These are phyloP conservation scores for Asobara japonica DNA, from an alignment of 1,140 invertebrate genomes.

Conservation along the genomic window DNA sequence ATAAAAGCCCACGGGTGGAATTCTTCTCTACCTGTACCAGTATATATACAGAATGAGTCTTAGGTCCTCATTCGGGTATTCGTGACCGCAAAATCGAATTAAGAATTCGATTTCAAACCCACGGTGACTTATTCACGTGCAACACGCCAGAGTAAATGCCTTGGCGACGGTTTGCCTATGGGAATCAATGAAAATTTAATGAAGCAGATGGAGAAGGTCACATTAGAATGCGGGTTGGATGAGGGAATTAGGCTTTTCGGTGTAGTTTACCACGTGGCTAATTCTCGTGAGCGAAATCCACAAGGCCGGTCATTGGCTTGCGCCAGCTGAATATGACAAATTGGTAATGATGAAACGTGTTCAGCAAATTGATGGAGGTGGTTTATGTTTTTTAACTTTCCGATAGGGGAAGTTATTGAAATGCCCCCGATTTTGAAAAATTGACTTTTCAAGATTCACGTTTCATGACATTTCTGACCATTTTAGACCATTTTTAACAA, in stretches of 20 bases:
- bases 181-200: neutral
- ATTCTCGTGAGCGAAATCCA: neutral
- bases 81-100: conserved; percentile 60
- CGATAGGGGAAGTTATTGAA: too few relatives aligned
- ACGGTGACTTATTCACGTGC: conserved; percentile 1
- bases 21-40: conserved; percentile 9
- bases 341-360: too few relatives aligned
- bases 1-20: neutral
- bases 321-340: too few relatives aligned
- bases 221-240: neutral
- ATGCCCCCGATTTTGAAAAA: too few relatives aligned
- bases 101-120: conserved; percentile 48
- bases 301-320: neutral
- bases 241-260: too few relatives aligned
- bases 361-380: too few relatives aligned
- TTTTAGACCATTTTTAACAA: too few relatives aligned
- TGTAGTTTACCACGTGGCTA: neutral
- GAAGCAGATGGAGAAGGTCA: neutral
- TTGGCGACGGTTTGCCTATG: neutral
- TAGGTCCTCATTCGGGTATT: conserved; percentile 38
- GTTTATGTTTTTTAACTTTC: too few relatives aligned
- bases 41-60: neutral
- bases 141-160: neutral
- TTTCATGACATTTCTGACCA: too few relatives aligned
- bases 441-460: too few relatives aligned